Base-by-base conservation (phyloP, 2,113 vertebrate species). In the Hipposideros armiger region DNA sequence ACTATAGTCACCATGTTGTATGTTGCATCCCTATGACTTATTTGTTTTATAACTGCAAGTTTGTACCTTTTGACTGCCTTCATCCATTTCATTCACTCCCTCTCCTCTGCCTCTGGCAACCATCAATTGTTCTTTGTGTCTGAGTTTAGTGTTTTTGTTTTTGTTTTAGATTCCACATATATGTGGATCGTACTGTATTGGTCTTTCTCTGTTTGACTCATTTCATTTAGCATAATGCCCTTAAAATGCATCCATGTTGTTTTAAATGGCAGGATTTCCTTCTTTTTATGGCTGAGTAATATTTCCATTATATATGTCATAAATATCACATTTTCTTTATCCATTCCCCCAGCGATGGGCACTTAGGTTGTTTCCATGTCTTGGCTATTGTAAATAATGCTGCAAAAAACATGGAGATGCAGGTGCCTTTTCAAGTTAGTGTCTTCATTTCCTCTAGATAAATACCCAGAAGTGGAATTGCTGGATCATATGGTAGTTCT, bases 381-480 rank as follows among this genome's bases (percentile, higher is more conserved):
- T 95, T 74, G 20, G 76, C 85, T 81, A 28, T 28, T 54, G 15
- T 81, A 74, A 94, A 56, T 66, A 64, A 42, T 45, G n/a, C 14
- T 80, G 26, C 56, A 22, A 54, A 64, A 36, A 64, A 73, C 54
- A n/a, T 62, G 32, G 19, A 45, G 36, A 28, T 81, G 20, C 45
- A 64, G 36, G 36, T 56, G 81, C 17, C 7, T 54, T 73, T 88
- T 74, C 5, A 11, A 82, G 67, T 73, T 82, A 73, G 15, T 56
- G 47, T 82, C 60, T 73, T 74, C 30, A 28, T 66, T 47, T 87
- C 40, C 60, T 82, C 30, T 72, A 1, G 11, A 64, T 73, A 36
- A 94, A 30, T 82, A 82, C 30, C n/a, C 36, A 82, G 30, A 42
- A 88, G 47, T 56, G 67, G 67, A 88, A 82, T 82, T 88, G 22